Conservation (phyloP, 2,797 vertebrate genomes). For the Neoniphon sammara region DNA sequence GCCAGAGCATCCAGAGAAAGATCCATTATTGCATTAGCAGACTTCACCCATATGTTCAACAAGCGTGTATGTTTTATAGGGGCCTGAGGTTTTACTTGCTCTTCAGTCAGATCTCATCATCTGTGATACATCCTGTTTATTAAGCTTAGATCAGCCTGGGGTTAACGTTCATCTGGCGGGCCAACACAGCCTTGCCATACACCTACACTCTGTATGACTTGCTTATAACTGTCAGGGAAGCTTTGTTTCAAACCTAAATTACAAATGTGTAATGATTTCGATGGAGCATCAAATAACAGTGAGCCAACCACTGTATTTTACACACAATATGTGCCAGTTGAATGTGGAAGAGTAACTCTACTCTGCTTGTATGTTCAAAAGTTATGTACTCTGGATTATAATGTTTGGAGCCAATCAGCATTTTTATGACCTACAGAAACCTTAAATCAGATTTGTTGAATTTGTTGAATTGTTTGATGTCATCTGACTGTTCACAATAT, state of each 20-base stretch:
- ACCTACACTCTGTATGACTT: not conserved
- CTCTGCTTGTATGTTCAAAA: not conserved
- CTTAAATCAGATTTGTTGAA: not conserved
- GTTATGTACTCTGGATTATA: not conserved
- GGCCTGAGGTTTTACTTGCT: slow-evolving; percentile 29
- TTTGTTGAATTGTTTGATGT: not conserved
- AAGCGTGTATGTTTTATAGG: slow-evolving; percentile 23
- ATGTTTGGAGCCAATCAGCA: not conserved
- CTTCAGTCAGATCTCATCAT: slow-evolving; percentile 21
- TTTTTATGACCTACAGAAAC: not conserved
- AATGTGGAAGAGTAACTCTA: not conserved
- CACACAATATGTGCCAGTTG: not conserved
- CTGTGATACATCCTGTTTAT: slow-evolving; percentile 42
- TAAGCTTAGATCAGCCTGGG: slow-evolving; percentile 25
- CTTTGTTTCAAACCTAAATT: slow-evolving; percentile 4
- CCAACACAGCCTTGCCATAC: not conserved
- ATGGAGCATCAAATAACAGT: not conserved
- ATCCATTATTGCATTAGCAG: slow-evolving; percentile 53
- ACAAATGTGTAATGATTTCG: not conserved
- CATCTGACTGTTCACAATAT: not conserved
- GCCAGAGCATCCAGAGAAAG: slow-evolving; percentile 44
- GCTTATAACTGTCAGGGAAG: not conserved
- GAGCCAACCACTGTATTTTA: not conserved
- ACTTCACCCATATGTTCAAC: slow-evolving; percentile 60
- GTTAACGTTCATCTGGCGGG: slow-evolving; percentile 32